These are phyloP conservation scores for Cosmopolites sordidus DNA, from an alignment of 2,888 invertebrate genomes.

Conservation along the genomic window DNA sequence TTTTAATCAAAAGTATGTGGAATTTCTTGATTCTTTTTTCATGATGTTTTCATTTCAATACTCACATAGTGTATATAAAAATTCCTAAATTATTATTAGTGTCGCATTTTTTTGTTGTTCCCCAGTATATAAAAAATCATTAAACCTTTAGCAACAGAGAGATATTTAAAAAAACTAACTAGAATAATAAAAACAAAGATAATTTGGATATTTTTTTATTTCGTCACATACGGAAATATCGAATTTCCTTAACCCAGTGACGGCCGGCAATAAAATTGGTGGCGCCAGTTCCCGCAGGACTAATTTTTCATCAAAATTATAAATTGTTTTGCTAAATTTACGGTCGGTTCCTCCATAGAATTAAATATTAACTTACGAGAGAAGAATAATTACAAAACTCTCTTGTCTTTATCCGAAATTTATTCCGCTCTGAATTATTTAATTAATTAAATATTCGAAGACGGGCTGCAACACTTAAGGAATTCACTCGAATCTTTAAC, in stretches of 20 bases:
- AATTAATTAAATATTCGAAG: slow-evolving; percentile 25
- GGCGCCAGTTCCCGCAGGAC: slow-evolving; percentile 10
- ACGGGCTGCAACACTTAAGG: slow-evolving; percentile 5
- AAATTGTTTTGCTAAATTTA: slow-evolving; percentile 29
- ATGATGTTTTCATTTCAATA: too few relatives aligned
- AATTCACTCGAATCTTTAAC: background rate
- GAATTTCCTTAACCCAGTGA: slow-evolving; percentile 14
- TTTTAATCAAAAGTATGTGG: too few relatives aligned
- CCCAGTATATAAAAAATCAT: too few relatives aligned
- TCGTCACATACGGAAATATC: too few relatives aligned
- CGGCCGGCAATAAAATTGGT: slow-evolving; percentile 2
- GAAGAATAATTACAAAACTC: slow-evolving; percentile 28
- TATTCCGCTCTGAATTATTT: slow-evolving; percentile 21
- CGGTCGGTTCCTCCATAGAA: slow-evolving; percentile 22
- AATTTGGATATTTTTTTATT: too few relatives aligned
- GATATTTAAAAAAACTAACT: too few relatives aligned
- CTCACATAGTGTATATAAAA: too few relatives aligned
- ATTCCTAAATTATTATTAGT: too few relatives aligned
- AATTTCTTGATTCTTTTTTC: too few relatives aligned
- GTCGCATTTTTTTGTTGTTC: too few relatives aligned
- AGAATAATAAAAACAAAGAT: too few relatives aligned
- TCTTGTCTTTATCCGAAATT: slow-evolving; percentile 27
- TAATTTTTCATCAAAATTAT: slow-evolving; percentile 27
- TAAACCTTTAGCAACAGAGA: too few relatives aligned
- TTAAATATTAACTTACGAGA: slow-evolving; percentile 28